Percentiles rank a stretch among this genome's conserved stretches.
These are phyloP conservation scores for Pluvialis apricaria DNA, from an alignment of 2,113 vertebrate genomes.

Conservation along the genomic window DNA sequence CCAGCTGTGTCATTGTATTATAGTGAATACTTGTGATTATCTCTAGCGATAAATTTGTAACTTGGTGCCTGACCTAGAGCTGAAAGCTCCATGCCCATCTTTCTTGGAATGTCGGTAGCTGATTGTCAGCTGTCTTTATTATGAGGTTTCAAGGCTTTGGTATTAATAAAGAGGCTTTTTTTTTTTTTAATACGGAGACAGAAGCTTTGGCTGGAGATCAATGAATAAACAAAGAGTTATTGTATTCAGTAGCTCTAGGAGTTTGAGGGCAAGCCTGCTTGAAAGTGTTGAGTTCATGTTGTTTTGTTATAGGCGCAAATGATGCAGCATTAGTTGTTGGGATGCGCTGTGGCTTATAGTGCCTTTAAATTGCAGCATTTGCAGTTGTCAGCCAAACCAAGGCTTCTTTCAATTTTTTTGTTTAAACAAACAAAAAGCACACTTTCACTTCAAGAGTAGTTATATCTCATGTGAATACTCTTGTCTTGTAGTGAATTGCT, in stretches of 20 bases:
- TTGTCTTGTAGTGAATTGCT: neutral
- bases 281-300: slow-evolving; percentile 37
- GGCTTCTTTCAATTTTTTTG: neutral
- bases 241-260: slow-evolving; percentile 52
- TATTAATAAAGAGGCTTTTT: neutral
- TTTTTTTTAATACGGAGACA: neutral
- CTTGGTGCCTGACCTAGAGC: slow-evolving; percentile 10
- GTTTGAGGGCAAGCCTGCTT: slow-evolving; percentile 44
- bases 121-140: slow-evolving; percentile 52
- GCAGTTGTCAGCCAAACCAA: neutral
- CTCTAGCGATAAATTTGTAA: slow-evolving; percentile 28
- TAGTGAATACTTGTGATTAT: slow-evolving; percentile 51
- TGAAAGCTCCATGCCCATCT: slow-evolving; percentile 17
- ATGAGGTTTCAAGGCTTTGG: slow-evolving; percentile 45
- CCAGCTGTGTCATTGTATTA: slow-evolving; percentile 52
- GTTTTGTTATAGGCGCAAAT: slow-evolving; percentile 19
- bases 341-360: neutral
- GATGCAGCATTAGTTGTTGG: neutral
- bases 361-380: neutral
- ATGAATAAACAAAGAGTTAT: slow-evolving; percentile 51
- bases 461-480: neutral
- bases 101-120: neutral
- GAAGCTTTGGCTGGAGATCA: slow-evolving; percentile 56
- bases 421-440: neutral
- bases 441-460: slow-evolving; percentile 1